Conservation (phyloP, 2,888 invertebrate species). For the Ophonus ardosiacus region DNA sequence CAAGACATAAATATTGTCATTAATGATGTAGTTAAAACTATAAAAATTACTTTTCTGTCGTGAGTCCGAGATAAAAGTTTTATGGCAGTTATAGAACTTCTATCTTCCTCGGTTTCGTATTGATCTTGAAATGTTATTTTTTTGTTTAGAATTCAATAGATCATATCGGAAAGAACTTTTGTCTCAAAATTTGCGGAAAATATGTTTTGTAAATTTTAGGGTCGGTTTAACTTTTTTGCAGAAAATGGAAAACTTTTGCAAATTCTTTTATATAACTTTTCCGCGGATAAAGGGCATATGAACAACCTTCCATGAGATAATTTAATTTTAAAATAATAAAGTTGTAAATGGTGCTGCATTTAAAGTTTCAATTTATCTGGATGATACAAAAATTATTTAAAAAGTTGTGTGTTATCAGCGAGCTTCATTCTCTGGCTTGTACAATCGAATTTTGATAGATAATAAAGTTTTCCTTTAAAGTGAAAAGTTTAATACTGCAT, state of each 20-base stretch:
- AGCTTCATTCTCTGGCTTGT: background rate
- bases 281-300: background rate
- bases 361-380: slow-evolving; percentile 14
- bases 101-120: background rate
- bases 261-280: background rate
- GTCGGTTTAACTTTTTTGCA: slow-evolving; percentile 7
- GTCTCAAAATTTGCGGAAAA: slow-evolving; percentile 2
- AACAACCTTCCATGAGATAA: background rate
- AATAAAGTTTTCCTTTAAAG: slow-evolving; percentile 31
- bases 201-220: slow-evolving; percentile 23
- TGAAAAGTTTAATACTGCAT: slow-evolving; percentile 28
- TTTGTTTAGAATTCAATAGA: slow-evolving; percentile 33
- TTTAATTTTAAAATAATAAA: background rate
- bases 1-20: background rate
- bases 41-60: background rate
- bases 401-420: slow-evolving; percentile 6
- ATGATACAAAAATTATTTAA: slow-evolving; percentile 31
- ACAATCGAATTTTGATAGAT: slow-evolving; percentile 40
- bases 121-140: slow-evolving; percentile 33
- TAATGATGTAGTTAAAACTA: background rate
- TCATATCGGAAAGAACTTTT: background rate
- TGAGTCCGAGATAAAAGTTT: background rate
- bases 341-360: background rate
- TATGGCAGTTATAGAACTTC: background rate
- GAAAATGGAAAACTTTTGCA: background rate